Evolutionary conservation across 1,140 invertebrate species (phyloP).

Genomic region (Zaprionus davidi): DNA sequence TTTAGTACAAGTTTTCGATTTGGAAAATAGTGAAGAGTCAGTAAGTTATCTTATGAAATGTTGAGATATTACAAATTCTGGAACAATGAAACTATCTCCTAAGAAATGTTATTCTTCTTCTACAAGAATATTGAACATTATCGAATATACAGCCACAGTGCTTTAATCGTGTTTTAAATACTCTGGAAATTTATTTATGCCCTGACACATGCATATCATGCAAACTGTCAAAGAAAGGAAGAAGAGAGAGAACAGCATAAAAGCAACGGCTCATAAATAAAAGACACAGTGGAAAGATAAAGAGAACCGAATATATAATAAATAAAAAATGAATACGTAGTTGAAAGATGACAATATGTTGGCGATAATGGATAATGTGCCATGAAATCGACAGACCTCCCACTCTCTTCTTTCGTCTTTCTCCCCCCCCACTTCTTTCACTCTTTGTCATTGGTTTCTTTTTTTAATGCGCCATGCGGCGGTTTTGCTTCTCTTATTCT

Average conservation of each 20-base stretch:
- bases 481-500: not conserved
- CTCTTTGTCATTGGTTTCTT: not conserved
- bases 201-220: slow-evolving; percentile 10
- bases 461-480: slow-evolving; percentile 30
- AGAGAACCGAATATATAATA: slow-evolving; percentile 1
- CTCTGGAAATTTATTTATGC: not conserved
- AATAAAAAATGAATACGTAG: slow-evolving; percentile 7
- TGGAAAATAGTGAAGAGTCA: not conserved
- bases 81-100: not conserved
- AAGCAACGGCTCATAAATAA: not conserved
- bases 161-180: not conserved
- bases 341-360: slow-evolving; percentile 52
- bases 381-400: slow-evolving; percentile 10
- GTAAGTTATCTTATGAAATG: too few relatives aligned
- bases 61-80: too few relatives aligned
- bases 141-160: not conserved
- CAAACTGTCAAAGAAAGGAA: not conserved
- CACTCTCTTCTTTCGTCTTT: not conserved
- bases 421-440: not conserved
- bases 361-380: slow-evolving; percentile 58
- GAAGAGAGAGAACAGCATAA: not conserved
- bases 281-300: slow-evolving; percentile 6
- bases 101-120: too few relatives aligned
- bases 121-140: not conserved
- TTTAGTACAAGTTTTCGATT: slow-evolving; percentile 15